Percentiles rank a stretch among this genome's conserved stretches.
Conservation (phyloP, 30 jellyfish, hydroid and myxozoan species). For the Chrysaora quinquecirrha region DNA sequence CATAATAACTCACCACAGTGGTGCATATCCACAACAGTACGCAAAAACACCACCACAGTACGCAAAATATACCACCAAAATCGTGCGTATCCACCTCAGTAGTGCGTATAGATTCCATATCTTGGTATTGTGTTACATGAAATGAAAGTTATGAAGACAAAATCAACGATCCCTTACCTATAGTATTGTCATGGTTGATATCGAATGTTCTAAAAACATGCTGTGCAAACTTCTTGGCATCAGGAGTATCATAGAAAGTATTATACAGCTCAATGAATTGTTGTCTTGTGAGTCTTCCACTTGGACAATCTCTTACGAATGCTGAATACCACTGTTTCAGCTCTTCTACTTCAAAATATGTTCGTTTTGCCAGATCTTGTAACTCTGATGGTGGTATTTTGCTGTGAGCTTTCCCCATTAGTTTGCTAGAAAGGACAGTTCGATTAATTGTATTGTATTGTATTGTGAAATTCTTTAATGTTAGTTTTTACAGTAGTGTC, state of each 20-base stretch:
- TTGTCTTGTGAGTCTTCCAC: slow-evolving; percentile 74
- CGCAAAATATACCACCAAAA: too few species aligned
- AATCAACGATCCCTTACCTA: slow-evolving; percentile 88
- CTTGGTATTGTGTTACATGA: too few species aligned
- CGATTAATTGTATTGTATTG: too few species aligned
- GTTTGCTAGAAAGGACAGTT: too few species aligned
- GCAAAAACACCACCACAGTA: too few species aligned
- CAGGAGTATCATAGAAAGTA: slow-evolving; percentile 79
- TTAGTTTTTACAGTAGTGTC: too few species aligned
- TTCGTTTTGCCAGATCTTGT: slow-evolving; percentile 70
- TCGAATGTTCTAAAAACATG: slow-evolving; percentile 98
- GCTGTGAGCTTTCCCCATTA: slow-evolving; percentile 91
- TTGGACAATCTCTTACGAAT: slow-evolving; percentile 90
- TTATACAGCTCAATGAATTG: slow-evolving; percentile 89
- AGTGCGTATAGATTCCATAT: too few species aligned
- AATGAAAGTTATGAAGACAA: too few species aligned
- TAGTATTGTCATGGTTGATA: slow-evolving; percentile 83
- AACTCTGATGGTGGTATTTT: slow-evolving; percentile 92
- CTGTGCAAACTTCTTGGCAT: slow-evolving; percentile 92
- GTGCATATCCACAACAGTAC: too few species aligned
- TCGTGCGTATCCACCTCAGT: too few species aligned
- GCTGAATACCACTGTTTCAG: slow-evolving; percentile 89
- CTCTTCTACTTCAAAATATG: slow-evolving; percentile 92
- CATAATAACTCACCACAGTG: too few species aligned
- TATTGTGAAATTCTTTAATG: too few species aligned